Base-by-base conservation (phyloP, 2,113 vertebrate species). In the Athene noctua region DNA sequence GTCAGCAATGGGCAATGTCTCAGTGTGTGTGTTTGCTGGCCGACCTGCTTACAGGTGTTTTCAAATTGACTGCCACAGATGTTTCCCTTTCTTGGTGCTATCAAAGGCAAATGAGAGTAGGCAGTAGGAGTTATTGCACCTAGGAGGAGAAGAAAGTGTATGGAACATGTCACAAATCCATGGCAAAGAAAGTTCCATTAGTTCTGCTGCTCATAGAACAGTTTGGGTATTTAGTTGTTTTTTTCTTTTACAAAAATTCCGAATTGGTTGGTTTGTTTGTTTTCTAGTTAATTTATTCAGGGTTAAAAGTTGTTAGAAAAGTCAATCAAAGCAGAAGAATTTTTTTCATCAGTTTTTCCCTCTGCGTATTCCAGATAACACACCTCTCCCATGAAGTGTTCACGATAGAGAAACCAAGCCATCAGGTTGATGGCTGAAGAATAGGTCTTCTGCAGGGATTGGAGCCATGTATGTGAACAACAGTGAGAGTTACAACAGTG, bases 291-390 rank as follows among this genome's bases (percentile, higher is more conserved):
- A 59, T 85, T n/a, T 81, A 51, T 61, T 77, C 25, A 42, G 32
- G 7, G 4, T 44, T 78, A 62, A 74, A 80, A 54, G 36, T 40
- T 75, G 10, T 68, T 62, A 27, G 36, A 38, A 42, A 90, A 73
- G 15, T 42, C 38, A 71, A 58, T 10, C 10, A 66, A 86, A 73
- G 8, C 4, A 34, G 23, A 15, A 47, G 13, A 73, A 38, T 34
- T 59, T 40, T 81, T 62, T 49, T 13, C 9, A 47, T 14, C 1
- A 1, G 0, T 15, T 74, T 74, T n/a, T 6, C 6, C 2, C 11
- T 71, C 51, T 44, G 11, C 8, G 3, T 59, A 25, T 78, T 80
- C 22, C n/a, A 47, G 14, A 25, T 12, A 51, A 5, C 12, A 9
- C 1, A 8, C 5, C 18, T 70, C 6, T 83, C 22, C 20, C 7